Percentiles rank a stretch among this genome's conserved stretches.
phyloP scores from a whole-genome alignment of 1,140 invertebrate species.

The Monochamus saltuarius region DNA sequence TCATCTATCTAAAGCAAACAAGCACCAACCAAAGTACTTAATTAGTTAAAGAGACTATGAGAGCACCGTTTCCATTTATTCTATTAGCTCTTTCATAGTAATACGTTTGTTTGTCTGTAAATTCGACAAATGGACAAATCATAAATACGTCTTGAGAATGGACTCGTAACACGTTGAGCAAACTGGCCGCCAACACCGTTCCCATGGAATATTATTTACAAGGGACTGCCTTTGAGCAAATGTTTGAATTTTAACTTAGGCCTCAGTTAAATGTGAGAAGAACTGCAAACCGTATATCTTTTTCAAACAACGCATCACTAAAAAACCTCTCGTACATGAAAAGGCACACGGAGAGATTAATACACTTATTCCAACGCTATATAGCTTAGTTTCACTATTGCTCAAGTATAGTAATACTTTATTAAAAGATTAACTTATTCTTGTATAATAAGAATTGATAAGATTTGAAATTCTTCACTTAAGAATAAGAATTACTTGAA shows the following conservation, averaged over 20 bases:
- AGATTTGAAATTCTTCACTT: too few relatives aligned
- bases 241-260: slow-evolving; percentile 6
- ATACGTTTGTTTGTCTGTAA: slow-evolving; percentile 20
- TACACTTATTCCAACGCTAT: too few relatives aligned
- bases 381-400: too few relatives aligned
- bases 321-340: too few relatives aligned
- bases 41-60: neutral
- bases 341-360: too few relatives aligned
- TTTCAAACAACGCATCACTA: neutral
- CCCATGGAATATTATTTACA: slow-evolving; percentile 20
- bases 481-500: too few relatives aligned
- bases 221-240: slow-evolving; percentile 4
- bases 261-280: slow-evolving; percentile 10
- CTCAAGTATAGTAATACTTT: too few relatives aligned
- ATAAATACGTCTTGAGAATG: slow-evolving; percentile 15
- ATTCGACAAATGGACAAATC: slow-evolving; percentile 14
- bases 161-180: slow-evolving; percentile 15
- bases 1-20: neutral
- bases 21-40: slow-evolving; percentile 1
- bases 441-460: too few relatives aligned
- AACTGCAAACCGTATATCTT: neutral
- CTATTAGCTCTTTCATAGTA: slow-evolving; percentile 11
- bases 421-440: too few relatives aligned
- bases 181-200: slow-evolving; percentile 21
- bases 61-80: slow-evolving; percentile 1